Base-by-base conservation (phyloP, 92 coral and sea anemone genomes). In the Hydrozoanthus gracilis region DNA sequence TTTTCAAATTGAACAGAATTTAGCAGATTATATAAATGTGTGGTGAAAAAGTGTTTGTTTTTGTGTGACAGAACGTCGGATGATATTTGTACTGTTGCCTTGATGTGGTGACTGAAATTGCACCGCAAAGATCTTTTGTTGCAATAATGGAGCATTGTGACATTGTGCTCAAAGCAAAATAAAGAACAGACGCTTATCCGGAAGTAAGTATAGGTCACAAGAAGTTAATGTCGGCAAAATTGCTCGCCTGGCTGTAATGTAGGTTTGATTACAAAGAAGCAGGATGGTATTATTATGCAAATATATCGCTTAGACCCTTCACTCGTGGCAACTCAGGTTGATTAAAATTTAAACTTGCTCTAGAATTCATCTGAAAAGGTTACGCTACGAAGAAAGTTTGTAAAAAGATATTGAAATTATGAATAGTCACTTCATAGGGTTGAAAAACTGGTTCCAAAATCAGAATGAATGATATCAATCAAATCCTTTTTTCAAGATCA, bases 41-140 rank as follows among this genome's bases (percentile, higher is more conserved):
- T 74, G 72, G 79, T 68, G 54, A 61, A 56, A 65, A 64, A 78
- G 45, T 90, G 90, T 90, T 90, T 90, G 87, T 76, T 62, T 90
- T 75, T 84, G 12, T 73, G 20, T 82, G 93, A 90, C 93, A 90
- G 93, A 76, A 90, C 56, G 90, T 83, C 83, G 83, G 78, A 39
- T 88, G 55, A 80, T 75, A 86, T 79, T 82, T 76, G 79, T 78
- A 61, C 73, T 87, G 54, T 82, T 90, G 88, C 69, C 74, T 80
- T 27, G 73, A 64, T 64, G 48, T 16, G 56, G 61, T 44, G 58
- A 67, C 54, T 66, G 74, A 80, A 65, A 70, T 62, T 80, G 51
- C 73, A 50, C 60, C 45, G 69, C 74, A 2, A 65, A 48, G 85
- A 12, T 47, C 74, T 49, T 65, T 46, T 64, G 56, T 17, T 13